Evolutionary conservation across 2,113 vertebrate genomes (phyloP).

Genomic region (Pandion haliaetus): DNA sequence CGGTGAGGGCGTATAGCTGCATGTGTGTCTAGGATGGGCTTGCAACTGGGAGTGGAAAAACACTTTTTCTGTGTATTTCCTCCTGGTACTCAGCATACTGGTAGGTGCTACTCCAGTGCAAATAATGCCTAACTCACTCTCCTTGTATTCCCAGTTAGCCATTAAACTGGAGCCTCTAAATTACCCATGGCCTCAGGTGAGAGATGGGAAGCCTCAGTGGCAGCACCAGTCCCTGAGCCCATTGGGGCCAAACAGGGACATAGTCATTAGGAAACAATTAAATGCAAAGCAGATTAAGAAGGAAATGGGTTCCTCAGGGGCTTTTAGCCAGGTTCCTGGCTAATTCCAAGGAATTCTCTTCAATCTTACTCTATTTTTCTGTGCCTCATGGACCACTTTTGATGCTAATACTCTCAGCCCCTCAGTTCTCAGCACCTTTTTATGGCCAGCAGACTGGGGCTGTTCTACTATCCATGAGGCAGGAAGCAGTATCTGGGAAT

Average conservation of each 20-base stretch:
- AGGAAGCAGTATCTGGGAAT: background rate
- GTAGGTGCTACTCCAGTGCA: background rate
- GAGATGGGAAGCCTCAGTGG: background rate
- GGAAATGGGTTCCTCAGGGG: background rate
- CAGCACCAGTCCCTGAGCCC: background rate
- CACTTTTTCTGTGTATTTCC: background rate
- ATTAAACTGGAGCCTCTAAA: background rate
- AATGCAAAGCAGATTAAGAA: conserved; percentile 43
- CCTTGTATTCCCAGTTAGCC: background rate
- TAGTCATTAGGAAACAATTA: conserved; percentile 51
- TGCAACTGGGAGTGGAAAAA: background rate
- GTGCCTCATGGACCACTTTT: background rate
- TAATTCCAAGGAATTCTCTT: conserved; percentile 17
- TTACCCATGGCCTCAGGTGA: background rate
- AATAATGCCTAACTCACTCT: background rate
- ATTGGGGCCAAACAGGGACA: background rate
- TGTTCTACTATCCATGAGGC: background rate
- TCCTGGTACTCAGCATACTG: background rate
- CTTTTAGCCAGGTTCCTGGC: conserved; percentile 22
- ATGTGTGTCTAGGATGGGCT: background rate
- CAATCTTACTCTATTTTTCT: conserved; percentile 1
- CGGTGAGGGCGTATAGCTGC: background rate
- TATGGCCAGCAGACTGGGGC: background rate
- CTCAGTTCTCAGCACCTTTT: conserved; percentile 7
- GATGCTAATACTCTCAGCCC: conserved; percentile 7